Evolutionary conservation across 2,888 invertebrate genomes (phyloP).

Genomic region (Embidobia sp.): DNA sequence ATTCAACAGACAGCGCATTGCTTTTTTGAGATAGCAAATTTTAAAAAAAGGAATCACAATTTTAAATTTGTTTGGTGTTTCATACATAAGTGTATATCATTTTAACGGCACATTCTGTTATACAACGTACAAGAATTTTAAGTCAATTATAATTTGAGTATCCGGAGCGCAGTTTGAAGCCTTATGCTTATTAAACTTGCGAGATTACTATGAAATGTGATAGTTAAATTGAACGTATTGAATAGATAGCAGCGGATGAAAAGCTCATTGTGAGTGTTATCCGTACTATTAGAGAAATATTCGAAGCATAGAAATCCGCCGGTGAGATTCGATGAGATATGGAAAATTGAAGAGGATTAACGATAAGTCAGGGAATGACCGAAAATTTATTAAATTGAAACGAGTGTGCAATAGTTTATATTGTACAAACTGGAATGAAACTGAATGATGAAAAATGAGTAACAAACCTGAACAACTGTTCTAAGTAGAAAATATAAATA

Average conservation of each 20-base stretch:
- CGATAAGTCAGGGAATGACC: neutral
- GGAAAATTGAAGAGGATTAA: constrained; percentile 7
- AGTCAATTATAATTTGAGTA: constrained; percentile 31
- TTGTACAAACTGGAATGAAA: no score
- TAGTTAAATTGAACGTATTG: constrained; percentile 14
- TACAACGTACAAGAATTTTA: constrained; percentile 23
- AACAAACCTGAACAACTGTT: no score
- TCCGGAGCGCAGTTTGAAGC: constrained; percentile 5
- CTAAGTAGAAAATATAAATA: no score
- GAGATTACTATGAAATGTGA: constrained; percentile 9
- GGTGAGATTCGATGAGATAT: constrained; percentile 7
- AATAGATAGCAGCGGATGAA: constrained; percentile 10
- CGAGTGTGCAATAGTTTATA: no score
- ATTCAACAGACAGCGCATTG: no score
- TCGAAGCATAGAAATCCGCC: neutral
- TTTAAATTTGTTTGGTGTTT: no score
- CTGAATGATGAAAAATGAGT: no score
- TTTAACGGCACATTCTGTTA: neutral
- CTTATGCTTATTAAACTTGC: constrained; percentile 9
- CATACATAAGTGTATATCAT: no score
- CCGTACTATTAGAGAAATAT: constrained; percentile 11
- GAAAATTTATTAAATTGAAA: constrained; percentile 8
- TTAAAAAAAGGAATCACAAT: no score
- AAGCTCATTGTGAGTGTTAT: constrained; percentile 13
- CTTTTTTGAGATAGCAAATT: no score